Conservation (phyloP, 2,113 vertebrate species). For the Callithrix jacchus region DNA sequence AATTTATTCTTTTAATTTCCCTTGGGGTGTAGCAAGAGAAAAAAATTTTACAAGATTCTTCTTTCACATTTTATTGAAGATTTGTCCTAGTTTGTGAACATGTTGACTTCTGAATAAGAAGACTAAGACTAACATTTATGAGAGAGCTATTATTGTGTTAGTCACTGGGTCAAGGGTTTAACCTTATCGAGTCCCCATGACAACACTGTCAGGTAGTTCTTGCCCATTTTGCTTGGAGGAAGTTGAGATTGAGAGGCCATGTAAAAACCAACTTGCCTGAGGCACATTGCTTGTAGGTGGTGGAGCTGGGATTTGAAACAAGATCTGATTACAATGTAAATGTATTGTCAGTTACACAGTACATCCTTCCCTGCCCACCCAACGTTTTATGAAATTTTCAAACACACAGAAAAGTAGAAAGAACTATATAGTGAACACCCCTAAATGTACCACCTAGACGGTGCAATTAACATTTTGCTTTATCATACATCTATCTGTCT, state of each 20-base stretch:
- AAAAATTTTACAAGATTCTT: slow-evolving; percentile 38
- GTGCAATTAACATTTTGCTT: background rate
- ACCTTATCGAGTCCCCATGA: background rate
- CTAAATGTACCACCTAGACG: background rate
- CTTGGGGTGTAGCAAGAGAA: slow-evolving; percentile 32
- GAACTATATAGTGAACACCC: background rate
- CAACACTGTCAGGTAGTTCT: background rate
- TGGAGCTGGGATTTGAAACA: slow-evolving; percentile 1
- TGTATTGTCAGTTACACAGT: background rate
- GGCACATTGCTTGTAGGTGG: background rate
- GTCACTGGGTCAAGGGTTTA: background rate
- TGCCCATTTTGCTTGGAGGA: slow-evolving; percentile 8
- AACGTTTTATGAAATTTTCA: slow-evolving; percentile 13
- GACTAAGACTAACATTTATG: background rate
- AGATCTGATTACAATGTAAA: background rate
- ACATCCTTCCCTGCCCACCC: too few species aligned
- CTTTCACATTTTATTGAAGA: slow-evolving; percentile 30
- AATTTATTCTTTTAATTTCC: slow-evolving; percentile 77
- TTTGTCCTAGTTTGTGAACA: slow-evolving; percentile 61
- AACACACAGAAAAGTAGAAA: background rate
- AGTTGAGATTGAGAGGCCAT: background rate
- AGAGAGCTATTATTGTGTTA: background rate
- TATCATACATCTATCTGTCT: background rate
- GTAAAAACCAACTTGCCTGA: slow-evolving; percentile 17
- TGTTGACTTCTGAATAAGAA: slow-evolving; percentile 55